These are phyloP conservation scores for Astropecten irregularis DNA, from an alignment of 53 echinoderm and acorn worm species.

Conservation along the genomic window DNA sequence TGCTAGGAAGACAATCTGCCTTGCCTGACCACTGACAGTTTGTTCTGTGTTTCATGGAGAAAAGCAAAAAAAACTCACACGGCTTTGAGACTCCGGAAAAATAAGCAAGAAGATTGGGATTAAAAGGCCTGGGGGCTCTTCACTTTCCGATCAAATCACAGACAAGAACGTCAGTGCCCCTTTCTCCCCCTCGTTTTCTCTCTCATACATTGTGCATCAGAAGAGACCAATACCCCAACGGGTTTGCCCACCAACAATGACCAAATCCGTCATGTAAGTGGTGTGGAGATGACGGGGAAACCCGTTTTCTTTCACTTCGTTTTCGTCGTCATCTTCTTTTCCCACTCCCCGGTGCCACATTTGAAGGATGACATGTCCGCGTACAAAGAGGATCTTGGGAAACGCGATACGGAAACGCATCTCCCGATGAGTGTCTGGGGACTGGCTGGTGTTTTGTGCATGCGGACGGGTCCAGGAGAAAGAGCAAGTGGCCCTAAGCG, in stretches of 20 bases:
- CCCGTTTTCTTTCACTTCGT: background rate
- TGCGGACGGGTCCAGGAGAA: slow-evolving; percentile 28
- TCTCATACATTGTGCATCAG: slow-evolving; percentile 5
- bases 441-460: slow-evolving; percentile 45
- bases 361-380: slow-evolving; percentile 35
- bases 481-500: slow-evolving; percentile 59
- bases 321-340: background rate
- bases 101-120: slow-evolving; percentile 55
- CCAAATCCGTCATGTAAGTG: slow-evolving; percentile 45
- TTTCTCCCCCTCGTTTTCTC: slow-evolving; percentile 3
- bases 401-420: slow-evolving; percentile 49
- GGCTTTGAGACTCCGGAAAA: slow-evolving; percentile 50
- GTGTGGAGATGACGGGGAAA: slow-evolving; percentile 6
- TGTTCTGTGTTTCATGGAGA: background rate
- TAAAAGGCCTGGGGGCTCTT: slow-evolving; percentile 56
- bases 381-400: slow-evolving; percentile 45
- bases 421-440: slow-evolving; percentile 53
- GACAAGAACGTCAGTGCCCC: slow-evolving; percentile 39
- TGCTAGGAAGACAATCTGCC: slow-evolving; percentile 37
- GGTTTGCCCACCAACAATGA: slow-evolving; percentile 42
- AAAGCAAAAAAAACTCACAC: background rate
- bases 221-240: slow-evolving; percentile 21
- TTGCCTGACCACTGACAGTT: slow-evolving; percentile 5
- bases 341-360: slow-evolving; percentile 34
- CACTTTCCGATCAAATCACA: slow-evolving; percentile 51